Conservation (phyloP, 1,140 invertebrate genomes). For the Coboldia fuscipes region DNA sequence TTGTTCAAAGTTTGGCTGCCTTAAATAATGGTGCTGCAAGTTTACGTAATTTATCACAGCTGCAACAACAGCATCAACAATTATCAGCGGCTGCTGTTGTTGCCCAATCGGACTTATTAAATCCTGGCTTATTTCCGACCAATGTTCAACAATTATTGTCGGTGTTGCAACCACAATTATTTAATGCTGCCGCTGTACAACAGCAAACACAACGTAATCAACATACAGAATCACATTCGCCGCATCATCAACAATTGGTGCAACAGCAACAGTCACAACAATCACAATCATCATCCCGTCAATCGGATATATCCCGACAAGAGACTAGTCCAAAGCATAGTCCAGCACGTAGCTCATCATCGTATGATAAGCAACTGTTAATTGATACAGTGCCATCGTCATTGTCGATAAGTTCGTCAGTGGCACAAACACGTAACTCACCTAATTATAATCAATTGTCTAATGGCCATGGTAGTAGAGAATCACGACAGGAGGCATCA, state of each 20-base stretch:
- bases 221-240: constrained; percentile 9
- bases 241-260: constrained; percentile 9
- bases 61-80: constrained; percentile 28
- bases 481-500: too few relatives aligned
- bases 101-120: constrained; percentile 21
- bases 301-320: not conserved
- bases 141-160: constrained; percentile 19
- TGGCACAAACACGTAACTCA: not conserved
- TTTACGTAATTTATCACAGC: constrained; percentile 36
- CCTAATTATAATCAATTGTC: not conserved
- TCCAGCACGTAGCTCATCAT: constrained; percentile 12
- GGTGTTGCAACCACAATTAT: constrained; percentile 17
- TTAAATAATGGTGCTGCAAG: constrained; percentile 14
- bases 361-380: too few relatives aligned
- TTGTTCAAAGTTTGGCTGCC: constrained; percentile 18
- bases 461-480: not conserved
- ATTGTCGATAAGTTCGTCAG: constrained; percentile 5
- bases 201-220: constrained; percentile 8
- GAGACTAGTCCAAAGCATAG: constrained; percentile 15
- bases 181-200: constrained; percentile 5
- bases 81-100: too few relatives aligned
- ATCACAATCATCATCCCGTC: not conserved
- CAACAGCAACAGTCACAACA: constrained; percentile 1
- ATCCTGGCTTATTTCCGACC: constrained; percentile 17
- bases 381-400: too few relatives aligned